Percentiles rank a stretch among this genome's conserved stretches.
Conservation (phyloP, 2,888 invertebrate species). For the Stenichneumon culpator region DNA sequence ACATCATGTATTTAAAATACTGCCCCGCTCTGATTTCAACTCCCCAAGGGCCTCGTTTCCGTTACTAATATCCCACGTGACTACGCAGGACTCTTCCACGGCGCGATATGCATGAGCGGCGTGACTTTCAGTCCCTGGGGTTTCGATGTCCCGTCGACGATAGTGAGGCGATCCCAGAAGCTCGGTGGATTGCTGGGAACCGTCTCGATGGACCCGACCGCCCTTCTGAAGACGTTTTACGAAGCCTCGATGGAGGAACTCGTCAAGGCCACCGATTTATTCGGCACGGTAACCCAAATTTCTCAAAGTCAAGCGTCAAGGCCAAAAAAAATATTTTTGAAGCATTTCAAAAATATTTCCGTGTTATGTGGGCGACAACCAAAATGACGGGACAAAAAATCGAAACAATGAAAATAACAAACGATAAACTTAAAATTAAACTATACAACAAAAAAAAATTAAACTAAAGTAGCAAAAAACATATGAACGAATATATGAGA, state of each 20-base stretch:
- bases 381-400: too few species aligned
- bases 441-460: too few species aligned
- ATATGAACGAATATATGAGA: too few species aligned
- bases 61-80: neutral
- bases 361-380: too few species aligned
- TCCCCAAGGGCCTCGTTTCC: neutral
- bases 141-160: conserved; percentile 69
- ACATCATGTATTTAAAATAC: too few species aligned
- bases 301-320: neutral
- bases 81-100: conserved; percentile 83
- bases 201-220: conserved; percentile 75
- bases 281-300: conserved; percentile 14
- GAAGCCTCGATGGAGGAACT: conserved; percentile 82
- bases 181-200: conserved; percentile 82
- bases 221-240: conserved; percentile 84
- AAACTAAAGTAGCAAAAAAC: too few species aligned
- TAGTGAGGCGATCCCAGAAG: conserved; percentile 74
- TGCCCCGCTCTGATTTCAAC: too few species aligned
- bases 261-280: conserved; percentile 80
- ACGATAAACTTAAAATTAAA: too few species aligned
- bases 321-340: too few species aligned
- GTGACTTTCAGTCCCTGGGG: conserved; percentile 86
- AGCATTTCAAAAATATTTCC: too few species aligned
- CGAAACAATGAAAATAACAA: too few species aligned
- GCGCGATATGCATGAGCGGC: conserved; percentile 87